Evolutionary conservation across 1,140 invertebrate genomes (phyloP).

Genomic region (Wasmannia auropunctata): DNA sequence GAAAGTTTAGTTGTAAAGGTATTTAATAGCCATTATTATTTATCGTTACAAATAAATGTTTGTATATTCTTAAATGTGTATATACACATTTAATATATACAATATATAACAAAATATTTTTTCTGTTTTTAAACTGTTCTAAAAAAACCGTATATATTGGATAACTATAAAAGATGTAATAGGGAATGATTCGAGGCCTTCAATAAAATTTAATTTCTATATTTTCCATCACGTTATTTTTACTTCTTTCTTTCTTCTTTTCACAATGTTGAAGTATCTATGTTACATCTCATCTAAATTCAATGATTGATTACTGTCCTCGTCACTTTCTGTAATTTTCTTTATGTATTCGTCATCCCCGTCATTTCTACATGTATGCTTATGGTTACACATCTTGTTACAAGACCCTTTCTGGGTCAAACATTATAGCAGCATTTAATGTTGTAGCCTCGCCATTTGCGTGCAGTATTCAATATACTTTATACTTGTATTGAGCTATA

Average conservation of each 20-base stretch:
- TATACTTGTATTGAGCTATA: background rate
- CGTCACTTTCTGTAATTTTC: background rate
- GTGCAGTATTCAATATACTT: slow-evolving; percentile 8
- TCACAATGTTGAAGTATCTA: background rate
- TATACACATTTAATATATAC: too few relatives aligned
- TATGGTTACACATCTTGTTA: slow-evolving; percentile 1
- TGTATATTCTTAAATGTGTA: background rate
- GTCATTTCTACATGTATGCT: background rate
- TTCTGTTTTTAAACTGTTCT: background rate
- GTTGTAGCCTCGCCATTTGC: slow-evolving; percentile 7
- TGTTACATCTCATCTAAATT: background rate
- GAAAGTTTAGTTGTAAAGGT: background rate
- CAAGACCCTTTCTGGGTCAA: slow-evolving; percentile 1
- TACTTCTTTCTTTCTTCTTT: background rate
- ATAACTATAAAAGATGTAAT: background rate
- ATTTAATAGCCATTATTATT: background rate
- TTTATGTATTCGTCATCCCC: background rate
- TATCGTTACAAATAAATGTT: background rate
- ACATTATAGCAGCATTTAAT: slow-evolving; percentile 9
- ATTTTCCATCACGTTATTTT: background rate
- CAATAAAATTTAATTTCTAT: background rate
- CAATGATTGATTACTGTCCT: background rate
- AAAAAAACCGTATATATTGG: too few relatives aligned
- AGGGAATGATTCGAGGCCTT: background rate
- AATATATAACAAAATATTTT: too few relatives aligned